Evolutionary conservation across 2,797 vertebrate genomes (phyloP).

Genomic region (Yasuhikotakia modesta): DNA sequence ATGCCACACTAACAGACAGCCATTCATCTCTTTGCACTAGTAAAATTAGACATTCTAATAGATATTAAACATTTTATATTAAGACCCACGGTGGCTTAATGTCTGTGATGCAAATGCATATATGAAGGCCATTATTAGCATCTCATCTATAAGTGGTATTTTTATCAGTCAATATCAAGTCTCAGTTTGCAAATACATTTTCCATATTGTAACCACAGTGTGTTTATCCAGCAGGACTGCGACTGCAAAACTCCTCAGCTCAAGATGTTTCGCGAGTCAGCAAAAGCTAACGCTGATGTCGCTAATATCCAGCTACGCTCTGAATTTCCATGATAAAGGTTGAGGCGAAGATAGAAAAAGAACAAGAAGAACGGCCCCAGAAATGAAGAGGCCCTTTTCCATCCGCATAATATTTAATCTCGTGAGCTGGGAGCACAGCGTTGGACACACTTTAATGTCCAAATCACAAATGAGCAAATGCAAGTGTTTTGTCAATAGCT

Average conservation of each 20-base stretch:
- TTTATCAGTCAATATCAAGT: slow-evolving; percentile 63
- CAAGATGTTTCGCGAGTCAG: slow-evolving; percentile 74
- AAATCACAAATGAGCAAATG: slow-evolving; percentile 68
- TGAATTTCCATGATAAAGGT: slow-evolving; percentile 75
- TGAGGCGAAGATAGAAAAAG: slow-evolving; percentile 58
- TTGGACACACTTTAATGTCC: slow-evolving; percentile 53
- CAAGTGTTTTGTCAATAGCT: slow-evolving; percentile 65
- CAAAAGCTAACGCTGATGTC: slow-evolving; percentile 71
- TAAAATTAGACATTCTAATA: not conserved
- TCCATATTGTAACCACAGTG: slow-evolving; percentile 74
- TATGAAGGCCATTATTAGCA: slow-evolving; percentile 66
- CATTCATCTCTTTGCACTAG: not conserved
- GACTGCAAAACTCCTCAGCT: slow-evolving; percentile 71
- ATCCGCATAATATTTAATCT: slow-evolving; percentile 50
- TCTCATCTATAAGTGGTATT: slow-evolving; percentile 54
- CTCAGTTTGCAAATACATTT: slow-evolving; percentile 72
- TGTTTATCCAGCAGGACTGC: slow-evolving; percentile 73
- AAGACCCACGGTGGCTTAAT: not conserved
- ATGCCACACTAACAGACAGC: not conserved
- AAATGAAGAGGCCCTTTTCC: slow-evolving; percentile 66
- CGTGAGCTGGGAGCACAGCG: slow-evolving; percentile 53
- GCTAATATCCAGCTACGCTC: slow-evolving; percentile 60
- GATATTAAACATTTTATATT: not conserved
- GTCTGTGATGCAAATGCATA: slow-evolving; percentile 40
- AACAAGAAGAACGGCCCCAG: slow-evolving; percentile 60